Evolutionary conservation across 2,797 vertebrate species (phyloP).

Genomic region (Gobionotothen gibberifrons): DNA sequence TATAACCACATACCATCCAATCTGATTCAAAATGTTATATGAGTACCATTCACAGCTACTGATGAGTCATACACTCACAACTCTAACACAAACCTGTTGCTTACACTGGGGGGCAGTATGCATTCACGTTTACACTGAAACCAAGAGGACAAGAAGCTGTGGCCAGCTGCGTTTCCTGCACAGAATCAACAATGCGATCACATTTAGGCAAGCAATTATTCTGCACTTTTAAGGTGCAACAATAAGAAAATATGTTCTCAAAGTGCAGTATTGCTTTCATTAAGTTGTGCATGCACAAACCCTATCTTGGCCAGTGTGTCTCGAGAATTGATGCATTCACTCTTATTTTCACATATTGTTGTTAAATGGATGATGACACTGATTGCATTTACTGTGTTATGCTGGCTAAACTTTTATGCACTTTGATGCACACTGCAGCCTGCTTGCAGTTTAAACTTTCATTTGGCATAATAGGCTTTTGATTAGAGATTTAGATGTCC

Average conservation of each 20-base stretch:
- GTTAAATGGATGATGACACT: neutral
- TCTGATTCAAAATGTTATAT: no score
- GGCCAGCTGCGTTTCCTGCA: slow-evolving; percentile 9
- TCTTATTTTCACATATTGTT: slow-evolving; percentile 1
- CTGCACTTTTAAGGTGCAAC: neutral
- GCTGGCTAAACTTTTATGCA: neutral
- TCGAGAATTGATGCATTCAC: neutral
- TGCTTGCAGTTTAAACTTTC: neutral
- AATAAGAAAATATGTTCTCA: slow-evolving; percentile 1
- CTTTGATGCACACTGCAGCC: slow-evolving; percentile 16
- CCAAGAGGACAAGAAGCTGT: neutral
- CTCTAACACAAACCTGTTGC: slow-evolving; percentile 44
- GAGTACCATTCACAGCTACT: neutral
- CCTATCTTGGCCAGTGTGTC: neutral
- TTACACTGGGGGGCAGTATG: slow-evolving; percentile 80
- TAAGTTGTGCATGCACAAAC: neutral
- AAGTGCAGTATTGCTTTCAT: neutral
- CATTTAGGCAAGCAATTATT: neutral
- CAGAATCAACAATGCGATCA: neutral
- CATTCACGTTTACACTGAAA: slow-evolving; percentile 48
- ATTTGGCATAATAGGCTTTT: neutral
- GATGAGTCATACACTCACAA: slow-evolving; percentile 13
- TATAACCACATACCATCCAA: neutral
- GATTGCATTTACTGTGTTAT: neutral
- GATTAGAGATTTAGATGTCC: slow-evolving; percentile 29